Percentiles rank a stretch among this genome's conserved stretches.
These are phyloP conservation scores for Sebastes aleutianus DNA, from an alignment of 2,797 vertebrate genomes.

Conservation along the genomic window DNA sequence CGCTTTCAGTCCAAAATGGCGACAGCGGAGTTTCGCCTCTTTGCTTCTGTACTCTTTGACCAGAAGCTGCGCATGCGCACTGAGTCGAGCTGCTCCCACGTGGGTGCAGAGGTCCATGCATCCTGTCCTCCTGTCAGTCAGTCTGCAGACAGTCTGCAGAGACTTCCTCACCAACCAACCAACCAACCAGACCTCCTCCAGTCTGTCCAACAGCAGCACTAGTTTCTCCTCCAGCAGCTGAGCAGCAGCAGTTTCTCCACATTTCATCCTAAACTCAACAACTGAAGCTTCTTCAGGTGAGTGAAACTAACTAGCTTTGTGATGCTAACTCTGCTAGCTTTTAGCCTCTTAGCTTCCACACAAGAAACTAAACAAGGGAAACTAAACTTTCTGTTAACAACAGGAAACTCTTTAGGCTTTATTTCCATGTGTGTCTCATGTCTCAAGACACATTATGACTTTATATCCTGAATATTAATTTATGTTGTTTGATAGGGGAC, in stretches of 20 bases:
- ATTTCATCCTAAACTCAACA: background rate
- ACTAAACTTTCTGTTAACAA: background rate
- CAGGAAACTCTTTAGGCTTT: background rate
- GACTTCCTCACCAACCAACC: background rate
- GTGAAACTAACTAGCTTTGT: slow-evolving; percentile 27
- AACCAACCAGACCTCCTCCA: background rate
- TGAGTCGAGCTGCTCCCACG: background rate
- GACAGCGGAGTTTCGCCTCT: no score
- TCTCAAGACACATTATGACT: background rate
- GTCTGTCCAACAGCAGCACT: background rate
- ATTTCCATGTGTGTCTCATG: background rate
- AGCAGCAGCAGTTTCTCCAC: background rate
- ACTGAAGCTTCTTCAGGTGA: slow-evolving; percentile 26
- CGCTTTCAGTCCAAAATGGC: no score
- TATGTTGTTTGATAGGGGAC: no score
- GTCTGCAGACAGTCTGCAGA: background rate
- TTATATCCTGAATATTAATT: no score
- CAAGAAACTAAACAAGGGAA: background rate
- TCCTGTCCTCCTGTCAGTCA: background rate
- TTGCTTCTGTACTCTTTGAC: no score
- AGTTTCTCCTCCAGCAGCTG: background rate
- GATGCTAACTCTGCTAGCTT: slow-evolving; percentile 45
- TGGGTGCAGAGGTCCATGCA: slow-evolving; percentile 14
- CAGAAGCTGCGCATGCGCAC: slow-evolving; percentile 61
- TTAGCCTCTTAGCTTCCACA: slow-evolving; percentile 2